phyloP scores from a whole-genome alignment of 2,888 invertebrate species.

The Cepaea hortensis region DNA sequence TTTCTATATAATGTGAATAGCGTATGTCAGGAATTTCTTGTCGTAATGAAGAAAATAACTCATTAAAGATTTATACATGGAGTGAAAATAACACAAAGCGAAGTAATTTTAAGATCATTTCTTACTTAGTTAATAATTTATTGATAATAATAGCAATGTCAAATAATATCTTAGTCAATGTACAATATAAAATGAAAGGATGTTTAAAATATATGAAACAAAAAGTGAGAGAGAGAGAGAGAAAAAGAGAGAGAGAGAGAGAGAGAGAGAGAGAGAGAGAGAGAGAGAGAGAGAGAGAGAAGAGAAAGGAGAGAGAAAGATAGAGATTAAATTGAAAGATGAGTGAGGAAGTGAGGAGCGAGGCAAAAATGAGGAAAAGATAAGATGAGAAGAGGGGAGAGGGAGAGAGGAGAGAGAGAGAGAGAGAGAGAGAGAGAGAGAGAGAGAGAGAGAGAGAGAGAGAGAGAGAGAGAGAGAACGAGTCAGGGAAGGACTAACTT shows the following conservation, averaged over 20 bases:
- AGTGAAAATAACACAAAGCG: too few relatives aligned
- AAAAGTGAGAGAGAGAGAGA: neutral
- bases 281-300: neutral
- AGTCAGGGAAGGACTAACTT: too few relatives aligned
- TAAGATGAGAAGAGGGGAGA: neutral
- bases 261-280: neutral
- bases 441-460: neutral
- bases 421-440: neutral
- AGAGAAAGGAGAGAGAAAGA: neutral
- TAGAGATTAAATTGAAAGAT: neutral
- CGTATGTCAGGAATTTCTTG: too few relatives aligned
- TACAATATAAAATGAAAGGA: neutral
- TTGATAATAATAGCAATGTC: neutral
- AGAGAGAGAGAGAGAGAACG: neutral
- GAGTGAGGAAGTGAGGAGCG: neutral
- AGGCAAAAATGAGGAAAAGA: neutral
- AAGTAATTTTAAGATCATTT: too few relatives aligned
- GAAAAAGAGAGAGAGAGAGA: neutral
- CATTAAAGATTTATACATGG: too few relatives aligned
- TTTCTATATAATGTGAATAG: too few relatives aligned
- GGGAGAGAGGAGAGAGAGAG: neutral
- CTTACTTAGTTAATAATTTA: neutral
- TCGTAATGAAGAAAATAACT: too few relatives aligned
- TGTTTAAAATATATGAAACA: neutral
- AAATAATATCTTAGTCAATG: neutral